Percentiles rank a stretch among this genome's conserved stretches.
Conservation (phyloP, 2,797 vertebrate species). For the Hypotaenidia okinawae region DNA sequence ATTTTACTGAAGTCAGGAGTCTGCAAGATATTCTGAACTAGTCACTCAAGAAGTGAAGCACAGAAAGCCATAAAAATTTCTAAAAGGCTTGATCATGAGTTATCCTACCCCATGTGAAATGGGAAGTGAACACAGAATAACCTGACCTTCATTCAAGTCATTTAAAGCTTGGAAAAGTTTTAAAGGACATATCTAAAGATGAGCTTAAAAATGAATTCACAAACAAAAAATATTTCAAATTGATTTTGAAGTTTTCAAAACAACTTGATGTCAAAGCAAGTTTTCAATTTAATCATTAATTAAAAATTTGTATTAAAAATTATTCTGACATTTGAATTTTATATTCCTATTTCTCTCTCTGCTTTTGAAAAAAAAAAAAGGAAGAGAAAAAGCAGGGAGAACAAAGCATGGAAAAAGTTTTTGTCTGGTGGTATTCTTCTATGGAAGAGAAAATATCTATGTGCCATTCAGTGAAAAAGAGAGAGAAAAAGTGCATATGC, state of each 20-base stretch:
- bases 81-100: background rate
- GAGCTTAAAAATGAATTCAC: background rate
- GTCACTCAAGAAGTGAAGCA: background rate
- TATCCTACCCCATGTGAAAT: background rate
- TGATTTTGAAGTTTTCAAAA: background rate
- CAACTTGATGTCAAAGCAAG: background rate
- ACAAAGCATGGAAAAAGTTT: background rate
- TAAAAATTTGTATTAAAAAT: background rate
- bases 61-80: background rate
- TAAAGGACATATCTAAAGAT: background rate
- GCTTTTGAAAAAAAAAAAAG: background rate
- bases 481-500: background rate
- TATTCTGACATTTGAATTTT: background rate
- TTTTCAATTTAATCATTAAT: background rate
- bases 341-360: background rate
- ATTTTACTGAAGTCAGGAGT: background rate
- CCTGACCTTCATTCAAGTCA: background rate
- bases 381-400: background rate
- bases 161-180: background rate
- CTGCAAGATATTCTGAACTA: background rate
- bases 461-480: background rate
- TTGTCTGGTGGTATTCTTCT: background rate
- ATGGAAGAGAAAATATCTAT: background rate
- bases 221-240: background rate
- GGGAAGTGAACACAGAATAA: background rate